Evolutionary conservation across 2,113 vertebrate genomes (phyloP).

Genomic region (Oryzias javanicus): DNA sequence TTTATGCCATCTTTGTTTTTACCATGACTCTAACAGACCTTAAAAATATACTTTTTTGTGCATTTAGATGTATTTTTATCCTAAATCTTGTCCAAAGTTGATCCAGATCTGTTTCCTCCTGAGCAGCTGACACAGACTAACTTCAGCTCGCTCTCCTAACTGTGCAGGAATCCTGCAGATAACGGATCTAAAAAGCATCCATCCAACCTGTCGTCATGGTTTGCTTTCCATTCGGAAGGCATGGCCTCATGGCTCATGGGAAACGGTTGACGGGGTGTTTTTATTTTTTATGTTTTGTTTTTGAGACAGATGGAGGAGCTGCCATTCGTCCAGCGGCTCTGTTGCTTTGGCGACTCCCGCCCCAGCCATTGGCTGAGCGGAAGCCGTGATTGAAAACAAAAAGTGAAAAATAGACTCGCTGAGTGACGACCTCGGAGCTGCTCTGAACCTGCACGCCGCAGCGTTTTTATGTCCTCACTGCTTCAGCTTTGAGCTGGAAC

Average conservation of each 20-base stretch:
- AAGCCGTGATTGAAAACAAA: conserved; percentile 62
- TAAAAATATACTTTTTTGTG: too few species aligned
- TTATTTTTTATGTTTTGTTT: not conserved
- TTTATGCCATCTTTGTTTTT: too few species aligned
- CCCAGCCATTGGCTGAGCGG: conserved; percentile 46
- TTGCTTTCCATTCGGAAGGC: conserved; percentile 55
- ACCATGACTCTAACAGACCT: too few species aligned
- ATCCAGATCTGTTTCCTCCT: conserved; percentile 33
- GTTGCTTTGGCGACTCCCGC: conserved; percentile 46
- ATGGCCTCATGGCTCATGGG: conserved; percentile 55
- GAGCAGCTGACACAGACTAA: conserved; percentile 51
- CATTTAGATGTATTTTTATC: too few species aligned
- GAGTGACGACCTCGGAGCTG: conserved; percentile 50
- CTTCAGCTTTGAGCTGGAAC: conserved; percentile 7
- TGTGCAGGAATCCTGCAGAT: conserved; percentile 48
- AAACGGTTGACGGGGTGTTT: conserved; percentile 7
- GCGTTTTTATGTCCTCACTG: not conserved
- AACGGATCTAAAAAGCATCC: conserved; percentile 56
- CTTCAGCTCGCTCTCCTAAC: conserved; percentile 33
- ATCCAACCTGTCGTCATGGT: conserved; percentile 38
- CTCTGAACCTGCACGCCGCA: conserved; percentile 11
- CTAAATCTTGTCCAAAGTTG: conserved; percentile 3
- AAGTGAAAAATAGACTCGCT: conserved; percentile 61
- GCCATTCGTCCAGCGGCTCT: conserved; percentile 52
- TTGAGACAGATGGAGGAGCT: conserved; percentile 57